Percentiles rank a stretch among this genome's conserved stretches.
Evolutionary conservation across 2,888 invertebrate genomes (phyloP).

Genomic region (Labia minor): DNA sequence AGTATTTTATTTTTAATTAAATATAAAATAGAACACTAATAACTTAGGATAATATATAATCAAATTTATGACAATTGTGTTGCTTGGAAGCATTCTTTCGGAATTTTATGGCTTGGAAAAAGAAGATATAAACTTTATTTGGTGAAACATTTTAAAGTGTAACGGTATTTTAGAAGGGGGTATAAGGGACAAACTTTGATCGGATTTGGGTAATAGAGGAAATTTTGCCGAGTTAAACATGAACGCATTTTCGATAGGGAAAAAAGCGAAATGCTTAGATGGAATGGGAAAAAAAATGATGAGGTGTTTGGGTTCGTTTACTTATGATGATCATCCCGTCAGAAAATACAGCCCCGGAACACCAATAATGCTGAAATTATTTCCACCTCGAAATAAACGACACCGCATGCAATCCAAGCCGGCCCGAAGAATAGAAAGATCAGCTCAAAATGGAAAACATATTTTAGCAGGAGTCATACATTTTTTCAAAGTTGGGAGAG

Average conservation of each 20-base stretch:
- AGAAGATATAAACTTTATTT: conserved; percentile 34
- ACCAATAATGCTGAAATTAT: not conserved
- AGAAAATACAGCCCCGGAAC: too few relatives aligned
- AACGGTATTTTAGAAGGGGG: conserved; percentile 31
- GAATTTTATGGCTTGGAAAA: conserved; percentile 32
- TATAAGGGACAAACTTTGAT: conserved; percentile 30
- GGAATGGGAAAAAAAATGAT: not conserved
- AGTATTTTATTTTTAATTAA: not conserved
- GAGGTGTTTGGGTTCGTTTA: conserved; percentile 18
- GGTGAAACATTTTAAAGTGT: conserved; percentile 31
- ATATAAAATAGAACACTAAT: conserved; percentile 29
- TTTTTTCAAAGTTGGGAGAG: not conserved
- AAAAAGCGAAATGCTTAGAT: not conserved
- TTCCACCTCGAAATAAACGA: not conserved
- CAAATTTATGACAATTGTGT: conserved; percentile 34
- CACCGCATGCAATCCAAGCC: not conserved
- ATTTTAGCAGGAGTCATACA: conserved; percentile 21
- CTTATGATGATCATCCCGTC: conserved; percentile 14
- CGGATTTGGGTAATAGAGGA: conserved; percentile 31
- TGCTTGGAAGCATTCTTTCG: conserved; percentile 30
- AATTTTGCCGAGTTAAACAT: conserved; percentile 28
- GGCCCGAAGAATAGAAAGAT: not conserved
- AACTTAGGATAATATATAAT: conserved; percentile 32
- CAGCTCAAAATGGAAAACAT: conserved; percentile 4
- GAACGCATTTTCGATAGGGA: not conserved